Evolutionary conservation across 64 coral and sea anemone species (phyloP).

Genomic region (Trachythela sp.): DNA sequence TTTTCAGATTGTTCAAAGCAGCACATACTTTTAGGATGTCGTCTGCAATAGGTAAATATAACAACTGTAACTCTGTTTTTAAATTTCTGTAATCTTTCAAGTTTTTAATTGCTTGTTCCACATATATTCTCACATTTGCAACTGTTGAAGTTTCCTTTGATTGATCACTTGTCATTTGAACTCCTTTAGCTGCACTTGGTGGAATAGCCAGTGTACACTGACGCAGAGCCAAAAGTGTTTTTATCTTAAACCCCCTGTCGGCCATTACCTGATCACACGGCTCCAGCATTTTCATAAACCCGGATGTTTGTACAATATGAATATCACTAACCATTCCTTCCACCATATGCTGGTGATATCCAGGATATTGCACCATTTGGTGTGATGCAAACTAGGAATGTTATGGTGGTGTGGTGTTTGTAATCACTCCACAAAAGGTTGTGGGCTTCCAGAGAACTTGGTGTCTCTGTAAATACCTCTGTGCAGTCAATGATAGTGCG

Average conservation of each 20-base stretch:
- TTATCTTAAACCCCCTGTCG: constrained; percentile 63
- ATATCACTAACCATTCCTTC: constrained; percentile 40
- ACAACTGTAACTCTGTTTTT: background rate
- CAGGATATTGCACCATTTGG: constrained; percentile 58
- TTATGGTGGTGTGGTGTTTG: constrained; percentile 52
- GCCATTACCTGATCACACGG: constrained; percentile 55
- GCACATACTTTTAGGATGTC: constrained; percentile 7
- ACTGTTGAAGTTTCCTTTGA: constrained; percentile 46
- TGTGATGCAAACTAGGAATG: constrained; percentile 58
- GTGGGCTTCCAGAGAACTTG: constrained; percentile 36
- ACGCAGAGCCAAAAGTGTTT: constrained; percentile 37
- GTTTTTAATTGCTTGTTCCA: constrained; percentile 53
- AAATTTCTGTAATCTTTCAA: constrained; percentile 58
- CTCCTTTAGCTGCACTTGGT: constrained; percentile 34
- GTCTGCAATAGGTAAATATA: background rate
- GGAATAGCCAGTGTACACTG: constrained; percentile 58
- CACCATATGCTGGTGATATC: constrained; percentile 41
- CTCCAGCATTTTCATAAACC: constrained; percentile 45
- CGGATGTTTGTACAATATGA: constrained; percentile 31
- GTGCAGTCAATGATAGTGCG: constrained; percentile 51
- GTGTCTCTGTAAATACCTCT: constrained; percentile 58
- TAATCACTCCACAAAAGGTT: constrained; percentile 50
- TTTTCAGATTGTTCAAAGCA: constrained; percentile 35
- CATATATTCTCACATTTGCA: constrained; percentile 61
- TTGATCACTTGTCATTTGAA: constrained; percentile 42